A percentile compares a stretch with the other conserved stretches of the same genome.
Evolutionary conservation across 2,797 vertebrate species (phyloP).

Genomic region (Microchirus variegatus): DNA sequence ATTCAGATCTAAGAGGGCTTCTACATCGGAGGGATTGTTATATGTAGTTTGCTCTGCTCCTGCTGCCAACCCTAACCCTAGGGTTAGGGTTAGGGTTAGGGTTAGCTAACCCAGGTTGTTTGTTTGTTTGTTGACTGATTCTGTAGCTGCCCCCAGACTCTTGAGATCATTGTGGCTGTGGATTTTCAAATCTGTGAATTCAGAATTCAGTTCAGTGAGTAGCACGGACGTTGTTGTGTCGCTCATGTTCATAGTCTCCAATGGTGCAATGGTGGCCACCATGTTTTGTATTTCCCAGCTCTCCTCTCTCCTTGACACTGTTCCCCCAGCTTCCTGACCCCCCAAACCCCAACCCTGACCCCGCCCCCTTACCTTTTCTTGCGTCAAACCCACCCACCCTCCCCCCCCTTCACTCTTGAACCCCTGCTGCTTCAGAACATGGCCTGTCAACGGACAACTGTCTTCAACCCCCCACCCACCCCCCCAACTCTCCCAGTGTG

Average conservation of each 20-base stretch:
- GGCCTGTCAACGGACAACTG: conserved; percentile 54
- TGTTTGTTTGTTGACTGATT: conserved; percentile 17
- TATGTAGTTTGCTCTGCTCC: too few species aligned
- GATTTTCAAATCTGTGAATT: conserved; percentile 6
- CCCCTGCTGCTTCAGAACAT: conserved; percentile 68
- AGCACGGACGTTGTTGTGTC: background rate
- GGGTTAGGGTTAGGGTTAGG: too few species aligned
- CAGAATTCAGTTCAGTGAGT: background rate
- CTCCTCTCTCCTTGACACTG: conserved; percentile 72
- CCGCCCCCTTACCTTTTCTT: conserved; percentile 8
- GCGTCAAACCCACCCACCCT: conserved; percentile 44
- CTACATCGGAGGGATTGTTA: conserved; percentile 59
- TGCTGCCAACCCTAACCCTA: too few species aligned
- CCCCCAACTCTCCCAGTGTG: conserved; percentile 5
- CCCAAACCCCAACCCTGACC: background rate
- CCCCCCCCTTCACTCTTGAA: conserved; percentile 62
- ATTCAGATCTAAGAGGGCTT: conserved; percentile 47
- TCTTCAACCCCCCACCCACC: conserved; percentile 2
- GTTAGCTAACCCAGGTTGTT: too few species aligned
- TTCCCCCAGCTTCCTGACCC: conserved; percentile 35
- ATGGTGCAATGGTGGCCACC: too few species aligned
- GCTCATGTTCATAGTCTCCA: background rate
- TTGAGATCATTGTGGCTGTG: conserved; percentile 25
- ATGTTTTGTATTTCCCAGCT: conserved; percentile 67
- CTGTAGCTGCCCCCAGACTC: conserved; percentile 8